These are phyloP conservation scores for Tanaodytes sp. DNA, from an alignment of 2,888 invertebrate species.

Conservation along the genomic window DNA sequence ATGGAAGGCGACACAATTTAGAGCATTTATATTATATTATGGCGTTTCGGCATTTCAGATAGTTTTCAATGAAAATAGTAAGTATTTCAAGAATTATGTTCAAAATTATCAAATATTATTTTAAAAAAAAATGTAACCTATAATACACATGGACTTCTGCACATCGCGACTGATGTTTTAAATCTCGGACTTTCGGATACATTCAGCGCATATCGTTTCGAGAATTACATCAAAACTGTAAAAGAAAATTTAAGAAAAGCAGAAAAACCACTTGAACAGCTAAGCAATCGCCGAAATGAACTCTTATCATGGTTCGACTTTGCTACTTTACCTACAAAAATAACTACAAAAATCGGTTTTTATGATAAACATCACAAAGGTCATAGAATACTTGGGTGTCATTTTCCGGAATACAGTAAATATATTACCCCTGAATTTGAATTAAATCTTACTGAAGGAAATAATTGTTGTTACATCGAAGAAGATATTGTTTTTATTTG, in stretches of 20 bases:
- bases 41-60: not conserved
- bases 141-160: too few species aligned
- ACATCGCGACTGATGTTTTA: too few species aligned
- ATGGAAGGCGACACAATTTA: slow-evolving; percentile 4
- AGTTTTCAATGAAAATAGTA: not conserved
- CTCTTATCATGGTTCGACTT: too few species aligned
- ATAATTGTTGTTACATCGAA: slow-evolving; percentile 6
- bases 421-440: not conserved
- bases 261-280: not conserved
- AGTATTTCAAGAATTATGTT: not conserved
- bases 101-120: too few species aligned
- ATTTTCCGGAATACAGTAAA: slow-evolving; percentile 2
- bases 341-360: too few species aligned
- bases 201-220: too few species aligned
- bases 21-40: slow-evolving; percentile 1
- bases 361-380: not conserved
- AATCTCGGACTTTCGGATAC: too few species aligned
- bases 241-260: too few species aligned
- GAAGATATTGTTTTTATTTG: not conserved
- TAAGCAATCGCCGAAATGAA: too few species aligned
- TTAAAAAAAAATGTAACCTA: too few species aligned
- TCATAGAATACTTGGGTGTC: slow-evolving; percentile 3
- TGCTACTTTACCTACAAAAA: too few species aligned
- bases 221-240: too few species aligned
- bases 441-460: not conserved